Evolutionary conservation across 1,140 invertebrate species (phyloP), one percentile per base, ranked within the genome.

Genomic region (Aphelinus certus): DNA sequence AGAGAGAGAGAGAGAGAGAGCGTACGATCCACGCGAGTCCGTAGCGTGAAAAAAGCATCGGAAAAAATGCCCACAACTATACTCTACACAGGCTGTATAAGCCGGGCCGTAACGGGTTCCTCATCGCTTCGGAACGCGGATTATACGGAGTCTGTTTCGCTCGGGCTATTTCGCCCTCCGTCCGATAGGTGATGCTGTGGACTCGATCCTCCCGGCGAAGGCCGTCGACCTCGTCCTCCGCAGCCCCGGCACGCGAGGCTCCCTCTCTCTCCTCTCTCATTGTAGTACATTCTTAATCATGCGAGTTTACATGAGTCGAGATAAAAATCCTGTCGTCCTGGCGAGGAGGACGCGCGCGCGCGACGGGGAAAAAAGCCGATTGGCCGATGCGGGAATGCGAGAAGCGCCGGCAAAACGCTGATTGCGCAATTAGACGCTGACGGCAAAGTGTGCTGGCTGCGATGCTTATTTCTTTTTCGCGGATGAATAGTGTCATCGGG

Each of bases 111-210:
- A 84, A 84, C 80, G 80, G 81, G 76, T 83, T 78, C 78, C 71
- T 77, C 71, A 26, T 51, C 49, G 56, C 64, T 78, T 75, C 80
- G 81, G 84, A 86, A 85, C 83, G 82, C 81, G 80, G 81, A 84
- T 82, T 82, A 81, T 66, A 64, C 63, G 62, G 77, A 51, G 73
- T 51, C 48, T 26, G 49, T 6, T 53, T 62, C 43, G 42, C 68
- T 5, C 0, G 10, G n/a, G 61, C 57, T 83, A 81, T 83, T 86
- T 85, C 80, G 80, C 73, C 81, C 79, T 71, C 47, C 77, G 80
- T 79, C 84, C 85, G 82, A 82, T 86, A 87, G 85, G 81, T 86
- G 84, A 86, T 86, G 84, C 84, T 86, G 84, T 78, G 79, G 81
- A 77, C 81, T 72, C 80, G 83, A 86, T 87, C 84, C 83, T 85